Evolutionary conservation across 2,797 vertebrate species (phyloP), one percentile per base, ranked within the genome.

Genomic region (Amphiprion clarkii): DNA sequence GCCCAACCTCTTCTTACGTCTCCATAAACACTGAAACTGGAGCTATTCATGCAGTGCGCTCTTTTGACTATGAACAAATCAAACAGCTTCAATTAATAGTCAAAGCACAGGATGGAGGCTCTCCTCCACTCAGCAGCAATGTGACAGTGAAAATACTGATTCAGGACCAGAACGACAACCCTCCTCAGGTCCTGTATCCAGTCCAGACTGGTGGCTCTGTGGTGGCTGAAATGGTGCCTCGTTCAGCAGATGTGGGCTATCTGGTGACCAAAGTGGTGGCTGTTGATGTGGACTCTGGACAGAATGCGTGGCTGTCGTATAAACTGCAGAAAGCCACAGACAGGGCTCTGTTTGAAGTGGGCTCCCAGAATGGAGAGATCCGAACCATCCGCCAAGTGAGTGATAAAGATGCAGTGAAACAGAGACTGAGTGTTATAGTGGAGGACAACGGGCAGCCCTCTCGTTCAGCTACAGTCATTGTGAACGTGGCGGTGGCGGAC

Each of bases 201-300:
- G 87, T 93, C 63, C 90, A 89, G 78, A 89, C 89, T 70, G 78
- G 83, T 16, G 91, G 86, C 53, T 93, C 91, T 69, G 17, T 91
- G 65, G 88, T 94, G 81, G 89, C 90, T 82, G 94, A 95, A 74
- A 91, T 95, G 88, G 93, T 95, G 36, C 92, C 94, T 91, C 94
- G 94, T 81, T 93, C 93, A 89, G 90, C 84, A 92, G 95, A 96
- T 40, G 91, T 94, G 4, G 94, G 95, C 27, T 96, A 96, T 79
- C 94, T 96, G 76, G 95, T 97, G 19, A 96, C 95, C 62, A 96
- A 96, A 88, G 94, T 96, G 60, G 95, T 96, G 23, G 81, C 94
- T 27, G 27, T 27, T 27, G 27, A 27, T 27, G 27, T 27, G 27
- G 27, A 27, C 27, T 27, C 27, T 27, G 27, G 27, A 27, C 27